A percentile compares a stretch with the other conserved stretches of the same genome.
phyloP scores from a whole-genome alignment of 2,888 invertebrate genomes.

The Chirona hameri region DNA sequence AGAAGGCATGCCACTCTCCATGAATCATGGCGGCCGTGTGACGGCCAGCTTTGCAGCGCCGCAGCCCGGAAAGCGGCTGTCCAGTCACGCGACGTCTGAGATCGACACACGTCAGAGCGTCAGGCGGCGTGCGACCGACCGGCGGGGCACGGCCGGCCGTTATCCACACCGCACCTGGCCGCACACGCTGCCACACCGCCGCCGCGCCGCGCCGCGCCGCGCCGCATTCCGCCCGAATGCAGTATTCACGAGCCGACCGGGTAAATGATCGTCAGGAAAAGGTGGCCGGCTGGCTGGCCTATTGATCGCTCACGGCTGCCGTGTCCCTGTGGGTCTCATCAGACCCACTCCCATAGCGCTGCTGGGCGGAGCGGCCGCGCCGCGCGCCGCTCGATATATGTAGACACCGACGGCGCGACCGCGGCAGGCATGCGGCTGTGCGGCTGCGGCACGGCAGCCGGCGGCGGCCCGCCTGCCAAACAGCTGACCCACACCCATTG shows the following conservation, averaged over 20 bases:
- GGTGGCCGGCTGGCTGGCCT: neutral
- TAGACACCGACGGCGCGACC: neutral
- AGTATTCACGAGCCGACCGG: neutral
- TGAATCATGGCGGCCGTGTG: no score
- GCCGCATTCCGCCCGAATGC: neutral
- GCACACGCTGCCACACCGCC: neutral
- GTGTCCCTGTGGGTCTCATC: slow-evolving; percentile 12
- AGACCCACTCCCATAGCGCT: neutral
- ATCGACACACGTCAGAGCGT: neutral
- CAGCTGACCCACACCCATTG: neutral
- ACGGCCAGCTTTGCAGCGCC: no score
- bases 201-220: neutral
- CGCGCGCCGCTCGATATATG: neutral
- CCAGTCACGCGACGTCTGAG: neutral
- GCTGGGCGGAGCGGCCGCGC: neutral
- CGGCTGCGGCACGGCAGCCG: neutral
- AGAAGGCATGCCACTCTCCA: no score
- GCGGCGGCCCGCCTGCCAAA: neutral
- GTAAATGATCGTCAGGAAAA: neutral
- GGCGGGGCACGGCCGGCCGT: neutral
- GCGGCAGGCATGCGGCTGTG: neutral
- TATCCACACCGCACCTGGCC: neutral
- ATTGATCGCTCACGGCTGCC: neutral
- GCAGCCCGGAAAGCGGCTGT: neutral
- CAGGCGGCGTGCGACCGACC: neutral